Evolutionary conservation across 2,113 vertebrate species (phyloP).

Genomic region (Hypocryptadius cinnamomeus): DNA sequence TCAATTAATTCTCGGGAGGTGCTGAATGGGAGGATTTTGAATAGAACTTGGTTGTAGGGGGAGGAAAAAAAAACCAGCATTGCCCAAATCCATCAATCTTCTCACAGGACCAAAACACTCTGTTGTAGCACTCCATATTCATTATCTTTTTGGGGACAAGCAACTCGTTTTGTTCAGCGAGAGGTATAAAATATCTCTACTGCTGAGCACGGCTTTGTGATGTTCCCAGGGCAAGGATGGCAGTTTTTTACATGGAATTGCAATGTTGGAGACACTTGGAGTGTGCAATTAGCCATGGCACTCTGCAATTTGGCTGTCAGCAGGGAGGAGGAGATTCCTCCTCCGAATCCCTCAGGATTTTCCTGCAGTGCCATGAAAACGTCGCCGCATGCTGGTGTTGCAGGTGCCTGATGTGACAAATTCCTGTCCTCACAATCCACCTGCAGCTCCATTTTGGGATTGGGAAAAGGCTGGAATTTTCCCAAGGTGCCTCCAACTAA

Average conservation of each 20-base stretch:
- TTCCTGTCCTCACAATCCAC: too few relatives aligned
- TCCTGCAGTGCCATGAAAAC: background rate
- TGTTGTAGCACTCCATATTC: background rate
- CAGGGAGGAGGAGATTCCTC: background rate
- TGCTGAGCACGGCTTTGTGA: background rate
- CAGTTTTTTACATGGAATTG: background rate
- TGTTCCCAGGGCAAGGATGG: background rate
- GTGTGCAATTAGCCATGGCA: background rate
- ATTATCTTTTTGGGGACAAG: background rate
- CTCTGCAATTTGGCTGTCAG: background rate
- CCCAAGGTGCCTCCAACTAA: background rate
- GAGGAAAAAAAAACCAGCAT: accelerated
- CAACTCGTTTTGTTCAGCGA: background rate
- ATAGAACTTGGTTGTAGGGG: background rate
- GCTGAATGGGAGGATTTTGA: background rate
- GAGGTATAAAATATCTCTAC: background rate
- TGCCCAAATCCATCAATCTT: constrained; percentile 2
- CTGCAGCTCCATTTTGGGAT: accelerated
- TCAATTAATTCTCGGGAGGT: background rate
- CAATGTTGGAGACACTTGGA: background rate
- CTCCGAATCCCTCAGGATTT: background rate
- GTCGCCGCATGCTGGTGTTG: background rate
- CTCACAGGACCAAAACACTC: background rate
- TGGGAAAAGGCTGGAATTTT: background rate
- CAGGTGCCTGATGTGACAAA: background rate